phyloP scores from a whole-genome alignment of 2,113 vertebrate genomes.

The Mixornis gularis region DNA sequence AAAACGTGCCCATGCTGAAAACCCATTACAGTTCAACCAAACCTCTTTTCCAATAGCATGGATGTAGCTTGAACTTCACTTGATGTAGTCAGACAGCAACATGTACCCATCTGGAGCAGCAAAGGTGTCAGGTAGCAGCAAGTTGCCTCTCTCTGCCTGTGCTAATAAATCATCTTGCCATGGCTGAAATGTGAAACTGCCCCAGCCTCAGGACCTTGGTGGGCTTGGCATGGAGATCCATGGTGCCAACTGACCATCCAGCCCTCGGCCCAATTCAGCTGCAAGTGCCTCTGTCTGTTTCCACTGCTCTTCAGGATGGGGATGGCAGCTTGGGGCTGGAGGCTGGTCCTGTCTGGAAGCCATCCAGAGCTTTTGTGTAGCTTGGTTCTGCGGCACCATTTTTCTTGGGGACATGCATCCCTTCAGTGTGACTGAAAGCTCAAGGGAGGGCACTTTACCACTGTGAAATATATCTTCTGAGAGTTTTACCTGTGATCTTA shows the following conservation, averaged over 20 bases:
- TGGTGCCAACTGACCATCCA: background rate
- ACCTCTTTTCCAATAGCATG: background rate
- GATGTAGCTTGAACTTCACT: background rate
- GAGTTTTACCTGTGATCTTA: background rate
- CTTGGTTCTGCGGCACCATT: accelerated
- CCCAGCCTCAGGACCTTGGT: background rate
- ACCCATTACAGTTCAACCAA: background rate
- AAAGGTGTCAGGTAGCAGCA: background rate
- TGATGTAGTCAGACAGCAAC: background rate
- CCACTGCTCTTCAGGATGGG: background rate
- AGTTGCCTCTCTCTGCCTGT: background rate
- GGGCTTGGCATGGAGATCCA: background rate
- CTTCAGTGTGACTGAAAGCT: background rate
- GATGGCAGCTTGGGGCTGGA: accelerated
- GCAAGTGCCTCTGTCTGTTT: background rate
- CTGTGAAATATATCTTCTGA: background rate
- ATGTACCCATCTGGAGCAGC: background rate
- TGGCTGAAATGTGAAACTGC: background rate
- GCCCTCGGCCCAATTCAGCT: background rate
- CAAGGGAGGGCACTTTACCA: background rate
- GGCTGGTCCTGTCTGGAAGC: background rate
- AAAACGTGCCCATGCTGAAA: background rate
- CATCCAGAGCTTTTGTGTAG: background rate
- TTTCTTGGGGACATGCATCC: background rate
- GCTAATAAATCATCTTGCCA: background rate